Evolutionary conservation across 2,113 vertebrate species (phyloP).

Genomic region (Thymallus thymallus): DNA sequence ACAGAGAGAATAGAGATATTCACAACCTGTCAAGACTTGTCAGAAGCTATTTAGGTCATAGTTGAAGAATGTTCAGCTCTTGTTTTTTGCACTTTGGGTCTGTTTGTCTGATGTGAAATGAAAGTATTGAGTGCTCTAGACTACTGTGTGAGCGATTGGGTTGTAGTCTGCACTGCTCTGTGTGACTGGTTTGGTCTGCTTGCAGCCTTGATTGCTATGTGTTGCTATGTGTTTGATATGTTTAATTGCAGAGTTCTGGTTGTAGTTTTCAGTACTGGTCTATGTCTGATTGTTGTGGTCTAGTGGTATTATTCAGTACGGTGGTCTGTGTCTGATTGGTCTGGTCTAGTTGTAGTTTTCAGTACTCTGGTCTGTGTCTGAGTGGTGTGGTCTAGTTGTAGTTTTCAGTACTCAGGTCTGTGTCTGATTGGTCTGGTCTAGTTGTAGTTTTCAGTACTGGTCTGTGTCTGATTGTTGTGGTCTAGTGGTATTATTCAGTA

Average conservation of each 20-base stretch:
- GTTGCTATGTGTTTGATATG: no score
- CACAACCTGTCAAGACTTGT: neutral
- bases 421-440: no score
- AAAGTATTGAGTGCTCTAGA: neutral
- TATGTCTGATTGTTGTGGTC: no score
- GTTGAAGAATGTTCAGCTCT: neutral
- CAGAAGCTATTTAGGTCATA: neutral
- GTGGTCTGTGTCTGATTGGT: no score
- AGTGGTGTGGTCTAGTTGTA: no score
- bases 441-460: no score
- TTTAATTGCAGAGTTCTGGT: neutral
- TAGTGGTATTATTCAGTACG: no score
- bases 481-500: no score
- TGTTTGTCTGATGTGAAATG: neutral
- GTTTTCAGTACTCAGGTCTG: no score
- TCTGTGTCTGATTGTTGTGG: no score
- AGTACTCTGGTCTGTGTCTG: no score
- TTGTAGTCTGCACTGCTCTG: neutral
- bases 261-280: neutral
- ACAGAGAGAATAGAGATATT: neutral
- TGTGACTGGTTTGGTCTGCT: neutral
- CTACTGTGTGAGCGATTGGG: neutral
- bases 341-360: no score
- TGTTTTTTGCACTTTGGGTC: neutral
- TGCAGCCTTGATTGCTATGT: neutral